A percentile compares a stretch with the other conserved stretches of the same genome.
Conservation (phyloP, 2,888 invertebrate species). For the Chydorus sphaericus region DNA sequence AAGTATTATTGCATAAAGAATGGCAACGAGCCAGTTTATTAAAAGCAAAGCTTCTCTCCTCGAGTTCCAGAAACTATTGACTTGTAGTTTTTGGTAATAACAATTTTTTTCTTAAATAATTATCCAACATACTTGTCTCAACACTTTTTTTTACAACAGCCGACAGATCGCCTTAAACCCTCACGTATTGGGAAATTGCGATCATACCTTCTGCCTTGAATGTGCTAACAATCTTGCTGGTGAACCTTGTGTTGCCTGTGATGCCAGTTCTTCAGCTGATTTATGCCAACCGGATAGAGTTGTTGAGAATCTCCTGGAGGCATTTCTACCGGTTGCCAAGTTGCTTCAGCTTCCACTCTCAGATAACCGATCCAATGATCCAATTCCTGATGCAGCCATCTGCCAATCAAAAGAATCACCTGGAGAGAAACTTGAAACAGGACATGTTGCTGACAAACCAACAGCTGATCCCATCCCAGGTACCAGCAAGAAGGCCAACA, state of each 20-base stretch:
- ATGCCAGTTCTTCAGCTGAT: not conserved
- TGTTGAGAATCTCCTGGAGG: not conserved
- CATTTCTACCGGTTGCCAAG: not conserved
- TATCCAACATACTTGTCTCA: not conserved
- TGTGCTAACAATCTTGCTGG: not conserved
- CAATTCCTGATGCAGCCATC: not conserved
- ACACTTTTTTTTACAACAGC: not conserved
- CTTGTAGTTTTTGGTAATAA: not conserved
- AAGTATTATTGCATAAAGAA: not conserved
- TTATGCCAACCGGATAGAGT: constrained; percentile 5
- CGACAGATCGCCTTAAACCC: not conserved
- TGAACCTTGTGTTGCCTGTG: constrained; percentile 1
- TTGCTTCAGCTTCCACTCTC: too few relatives aligned
- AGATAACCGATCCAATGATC: not conserved
- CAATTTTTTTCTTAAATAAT: not conserved
- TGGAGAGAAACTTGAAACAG: too few relatives aligned
- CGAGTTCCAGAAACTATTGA: not conserved
- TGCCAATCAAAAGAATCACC: not conserved
- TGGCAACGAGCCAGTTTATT: not conserved
- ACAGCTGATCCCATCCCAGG: too few relatives aligned
- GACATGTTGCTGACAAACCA: too few relatives aligned
- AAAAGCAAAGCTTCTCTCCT: not conserved
- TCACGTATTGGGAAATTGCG: not conserved
- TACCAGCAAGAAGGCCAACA: too few relatives aligned
- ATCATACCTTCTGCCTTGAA: constrained; percentile 1